Evolutionary conservation across 2,888 invertebrate species (phyloP).

Genomic region (Noctua janthe): DNA sequence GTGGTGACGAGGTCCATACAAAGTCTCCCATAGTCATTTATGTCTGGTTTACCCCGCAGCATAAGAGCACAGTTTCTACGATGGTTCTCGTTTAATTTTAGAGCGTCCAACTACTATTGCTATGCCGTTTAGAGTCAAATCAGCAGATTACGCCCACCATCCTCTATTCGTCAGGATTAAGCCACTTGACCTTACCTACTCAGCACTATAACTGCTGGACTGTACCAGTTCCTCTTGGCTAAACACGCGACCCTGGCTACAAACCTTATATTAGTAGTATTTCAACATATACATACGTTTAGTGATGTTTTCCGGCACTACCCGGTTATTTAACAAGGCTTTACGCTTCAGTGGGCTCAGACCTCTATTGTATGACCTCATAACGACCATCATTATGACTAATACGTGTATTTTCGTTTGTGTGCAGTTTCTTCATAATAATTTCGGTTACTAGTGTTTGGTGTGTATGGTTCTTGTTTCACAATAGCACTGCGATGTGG

Average conservation of each 20-base stretch:
- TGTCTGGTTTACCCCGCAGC: not conserved
- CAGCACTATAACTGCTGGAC: slow-evolving; percentile 7
- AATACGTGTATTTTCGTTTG: slow-evolving; percentile 16
- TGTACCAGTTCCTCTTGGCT: slow-evolving; percentile 28
- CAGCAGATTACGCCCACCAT: not conserved
- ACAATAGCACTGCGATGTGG: not conserved
- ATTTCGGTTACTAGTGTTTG: not conserved
- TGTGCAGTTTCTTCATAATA: slow-evolving; percentile 25
- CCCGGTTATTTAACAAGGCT: slow-evolving; percentile 46
- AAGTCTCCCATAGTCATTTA: not conserved
- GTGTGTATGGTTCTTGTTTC: not conserved
- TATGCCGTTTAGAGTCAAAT: not conserved
- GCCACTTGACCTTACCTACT: not conserved
- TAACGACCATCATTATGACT: slow-evolving; percentile 28
- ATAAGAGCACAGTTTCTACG: not conserved
- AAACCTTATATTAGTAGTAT: slow-evolving; percentile 50
- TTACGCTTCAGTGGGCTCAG: slow-evolving; percentile 46
- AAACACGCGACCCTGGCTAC: slow-evolving; percentile 42
- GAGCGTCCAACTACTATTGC: not conserved
- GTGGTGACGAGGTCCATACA: not conserved
- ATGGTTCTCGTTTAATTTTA: not conserved
- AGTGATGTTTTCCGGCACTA: slow-evolving; percentile 49
- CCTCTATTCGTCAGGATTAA: slow-evolving; percentile 13
- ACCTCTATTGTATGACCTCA: slow-evolving; percentile 44
- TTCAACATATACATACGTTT: slow-evolving; percentile 33